These are phyloP conservation scores for Cydia fagiglandana DNA, from an alignment of 1,140 invertebrate species.

Conservation along the genomic window DNA sequence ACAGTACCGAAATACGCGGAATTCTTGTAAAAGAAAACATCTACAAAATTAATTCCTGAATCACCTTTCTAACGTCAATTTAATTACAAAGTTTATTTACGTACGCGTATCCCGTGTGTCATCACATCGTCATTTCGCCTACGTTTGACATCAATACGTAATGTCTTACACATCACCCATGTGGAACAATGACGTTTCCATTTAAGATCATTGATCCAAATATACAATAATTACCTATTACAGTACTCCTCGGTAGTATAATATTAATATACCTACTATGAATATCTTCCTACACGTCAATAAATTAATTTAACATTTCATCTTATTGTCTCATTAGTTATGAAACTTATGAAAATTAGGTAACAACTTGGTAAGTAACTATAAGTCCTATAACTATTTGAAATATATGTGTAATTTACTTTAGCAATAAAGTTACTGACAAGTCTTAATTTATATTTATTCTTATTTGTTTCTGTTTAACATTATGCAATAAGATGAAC, in stretches of 20 bases:
- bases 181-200: conserved; percentile 22
- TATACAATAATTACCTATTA: conserved; percentile 46
- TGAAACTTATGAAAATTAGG: too few relatives aligned
- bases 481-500: too few relatives aligned
- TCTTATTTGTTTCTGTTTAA: too few relatives aligned
- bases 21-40: background rate
- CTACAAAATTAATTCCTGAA: background rate
- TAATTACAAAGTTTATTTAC: background rate
- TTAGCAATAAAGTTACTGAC: too few relatives aligned
- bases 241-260: background rate
- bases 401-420: too few relatives aligned
- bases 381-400: too few relatives aligned
- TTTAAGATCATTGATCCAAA: conserved; percentile 6
- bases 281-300: conserved; percentile 7
- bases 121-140: conserved; percentile 24
- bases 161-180: background rate
- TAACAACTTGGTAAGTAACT: too few relatives aligned
- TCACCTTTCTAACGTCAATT: background rate
- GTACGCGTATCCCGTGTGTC: conserved; percentile 2
- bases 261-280: background rate
- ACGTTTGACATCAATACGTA: conserved; percentile 11
- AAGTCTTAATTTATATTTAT: too few relatives aligned
- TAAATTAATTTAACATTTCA: background rate
- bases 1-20: background rate
- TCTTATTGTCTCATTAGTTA: too few relatives aligned